Conservation (phyloP, 2,888 invertebrate genomes). For the Callinectes sapidus region DNA sequence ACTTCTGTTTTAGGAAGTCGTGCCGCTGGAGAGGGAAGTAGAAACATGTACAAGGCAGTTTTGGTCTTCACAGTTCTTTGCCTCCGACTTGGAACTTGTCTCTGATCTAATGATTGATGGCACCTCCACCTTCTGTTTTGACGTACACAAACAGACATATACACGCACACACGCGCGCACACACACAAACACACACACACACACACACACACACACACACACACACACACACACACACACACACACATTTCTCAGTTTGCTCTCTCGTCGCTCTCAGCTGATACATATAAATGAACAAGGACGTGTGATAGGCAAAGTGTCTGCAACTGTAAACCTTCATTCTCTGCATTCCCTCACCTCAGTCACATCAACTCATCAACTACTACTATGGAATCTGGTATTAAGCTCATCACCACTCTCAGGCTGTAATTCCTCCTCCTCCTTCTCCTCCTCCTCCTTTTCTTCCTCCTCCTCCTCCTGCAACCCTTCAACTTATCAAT, state of each 20-base stretch:
- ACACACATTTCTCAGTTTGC: not conserved
- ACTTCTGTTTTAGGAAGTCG: not conserved
- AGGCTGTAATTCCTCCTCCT: not conserved
- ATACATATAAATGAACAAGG: not conserved
- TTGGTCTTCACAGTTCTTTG: not conserved
- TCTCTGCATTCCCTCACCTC: not conserved
- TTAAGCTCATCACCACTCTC: not conserved
- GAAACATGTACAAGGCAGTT: not conserved
- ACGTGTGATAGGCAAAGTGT: not conserved
- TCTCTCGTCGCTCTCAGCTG: not conserved
- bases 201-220: constrained; percentile 37
- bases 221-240: constrained; percentile 26
- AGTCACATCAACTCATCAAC: not conserved
- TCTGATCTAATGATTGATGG: not conserved
- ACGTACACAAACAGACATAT: not conserved
- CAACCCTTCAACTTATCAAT: not conserved
- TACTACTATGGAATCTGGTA: not conserved
- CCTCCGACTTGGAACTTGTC: not conserved
- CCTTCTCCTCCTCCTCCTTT: not conserved
- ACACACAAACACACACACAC: not conserved
- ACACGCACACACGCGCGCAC: not conserved
- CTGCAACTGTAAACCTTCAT: not conserved
- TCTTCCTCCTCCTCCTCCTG: not conserved
- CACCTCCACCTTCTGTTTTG: not conserved
- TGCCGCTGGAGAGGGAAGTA: not conserved